Evolutionary conservation across 2,113 vertebrate genomes (phyloP).

Genomic region (Oreochromis spilurus): DNA sequence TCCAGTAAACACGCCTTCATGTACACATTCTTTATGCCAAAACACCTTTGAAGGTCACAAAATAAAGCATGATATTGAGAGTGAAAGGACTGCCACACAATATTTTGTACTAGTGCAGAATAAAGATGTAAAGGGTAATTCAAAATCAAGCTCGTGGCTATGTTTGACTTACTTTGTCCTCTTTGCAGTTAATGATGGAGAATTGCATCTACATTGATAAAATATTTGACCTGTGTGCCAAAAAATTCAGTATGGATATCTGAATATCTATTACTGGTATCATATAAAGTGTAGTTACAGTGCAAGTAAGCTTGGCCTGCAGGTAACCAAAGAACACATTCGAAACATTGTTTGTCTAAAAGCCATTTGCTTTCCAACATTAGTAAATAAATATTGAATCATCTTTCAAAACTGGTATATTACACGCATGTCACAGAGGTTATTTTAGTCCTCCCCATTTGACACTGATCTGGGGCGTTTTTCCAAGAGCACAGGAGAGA

Average conservation of each 20-base stretch:
- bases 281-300: background rate
- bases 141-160: background rate
- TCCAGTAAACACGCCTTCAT: slow-evolving; percentile 25
- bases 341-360: slow-evolving; percentile 1
- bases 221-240: background rate
- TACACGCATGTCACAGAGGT: slow-evolving; percentile 51
- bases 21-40: slow-evolving; percentile 12
- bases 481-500: slow-evolving; percentile 39
- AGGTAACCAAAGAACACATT: slow-evolving; percentile 5
- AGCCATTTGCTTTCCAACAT: slow-evolving; percentile 20
- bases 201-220: background rate
- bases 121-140: background rate
- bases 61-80: background rate
- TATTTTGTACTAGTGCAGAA: background rate
- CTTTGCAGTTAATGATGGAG: background rate
- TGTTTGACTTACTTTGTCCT: background rate
- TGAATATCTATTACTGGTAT: background rate
- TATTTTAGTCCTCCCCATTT: slow-evolving; percentile 48
- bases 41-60: slow-evolving; percentile 19
- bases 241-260: background rate
- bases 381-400: slow-evolving; percentile 55
- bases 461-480: slow-evolving; percentile 34
- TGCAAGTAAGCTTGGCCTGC: background rate
- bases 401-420: slow-evolving; percentile 37
- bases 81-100: background rate